Conservation (phyloP, 2,113 vertebrate genomes). For the Megaceryle maxima region DNA sequence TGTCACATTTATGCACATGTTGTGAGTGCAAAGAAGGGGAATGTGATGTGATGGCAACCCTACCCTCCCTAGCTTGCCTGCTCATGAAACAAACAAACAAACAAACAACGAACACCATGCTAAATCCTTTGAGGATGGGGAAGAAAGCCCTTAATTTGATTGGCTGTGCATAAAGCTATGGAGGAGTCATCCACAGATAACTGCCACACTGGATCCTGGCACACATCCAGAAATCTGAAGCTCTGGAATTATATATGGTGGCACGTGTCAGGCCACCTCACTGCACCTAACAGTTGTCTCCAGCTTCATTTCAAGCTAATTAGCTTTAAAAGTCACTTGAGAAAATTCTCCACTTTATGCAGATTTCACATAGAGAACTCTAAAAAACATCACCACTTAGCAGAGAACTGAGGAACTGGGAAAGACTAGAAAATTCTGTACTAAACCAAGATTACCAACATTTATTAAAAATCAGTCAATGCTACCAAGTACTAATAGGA, state of each 20-base stretch:
- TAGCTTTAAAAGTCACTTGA: slow-evolving; percentile 26
- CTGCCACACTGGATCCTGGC: background rate
- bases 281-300: slow-evolving; percentile 12
- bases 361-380: slow-evolving; percentile 9
- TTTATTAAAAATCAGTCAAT: background rate
- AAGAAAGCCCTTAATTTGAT: background rate
- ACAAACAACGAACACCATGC: background rate
- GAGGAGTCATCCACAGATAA: background rate
- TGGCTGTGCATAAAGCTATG: background rate
- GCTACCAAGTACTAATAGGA: background rate
- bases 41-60: background rate
- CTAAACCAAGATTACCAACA: background rate
- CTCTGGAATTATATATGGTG: background rate
- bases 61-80: background rate
- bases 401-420: background rate
- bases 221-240: background rate
- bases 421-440: slow-evolving; percentile 62
- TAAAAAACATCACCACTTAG: background rate
- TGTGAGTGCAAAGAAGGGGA: background rate
- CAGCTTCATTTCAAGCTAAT: slow-evolving; percentile 51
- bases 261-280: slow-evolving; percentile 19
- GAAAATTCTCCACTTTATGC: slow-evolving; percentile 23
- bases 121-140: background rate
- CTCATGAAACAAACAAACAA: background rate
- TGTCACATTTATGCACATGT: background rate